These are phyloP conservation scores for Tolypeutes matacus DNA, from an alignment of 2,797 vertebrate genomes.

Conservation along the genomic window DNA sequence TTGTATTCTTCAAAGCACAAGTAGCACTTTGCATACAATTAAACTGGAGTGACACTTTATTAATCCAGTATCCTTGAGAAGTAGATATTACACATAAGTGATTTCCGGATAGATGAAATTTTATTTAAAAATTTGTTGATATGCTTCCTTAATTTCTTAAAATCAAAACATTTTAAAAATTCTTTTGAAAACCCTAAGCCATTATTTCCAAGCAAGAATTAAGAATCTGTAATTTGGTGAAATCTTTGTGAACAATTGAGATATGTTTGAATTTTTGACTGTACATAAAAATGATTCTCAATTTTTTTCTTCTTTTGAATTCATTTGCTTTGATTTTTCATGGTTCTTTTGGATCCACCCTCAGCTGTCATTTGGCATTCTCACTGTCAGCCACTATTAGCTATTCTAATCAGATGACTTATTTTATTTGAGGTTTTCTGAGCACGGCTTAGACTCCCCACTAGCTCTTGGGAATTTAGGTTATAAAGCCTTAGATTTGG, in stretches of 20 bases:
- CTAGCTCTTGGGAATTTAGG: background rate
- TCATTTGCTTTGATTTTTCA: background rate
- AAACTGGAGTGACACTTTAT: background rate
- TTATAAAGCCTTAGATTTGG: background rate
- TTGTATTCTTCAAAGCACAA: background rate
- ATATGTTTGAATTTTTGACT: background rate
- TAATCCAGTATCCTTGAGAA: background rate
- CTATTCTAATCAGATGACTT: background rate
- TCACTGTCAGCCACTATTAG: background rate
- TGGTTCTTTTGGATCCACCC: background rate
- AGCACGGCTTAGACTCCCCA: background rate
- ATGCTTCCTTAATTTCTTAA: background rate
- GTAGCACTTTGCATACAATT: background rate
- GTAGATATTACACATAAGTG: background rate
- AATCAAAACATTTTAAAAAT: background rate
- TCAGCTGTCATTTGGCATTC: background rate
- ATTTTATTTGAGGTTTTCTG: background rate
- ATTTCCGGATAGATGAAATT: conserved; percentile 18
- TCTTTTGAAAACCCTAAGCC: background rate
- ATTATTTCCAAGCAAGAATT: background rate
- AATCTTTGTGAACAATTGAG: conserved; percentile 10
- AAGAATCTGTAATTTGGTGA: conserved; percentile 20
- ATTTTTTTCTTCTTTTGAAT: conserved; percentile 16
- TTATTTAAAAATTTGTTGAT: conserved; percentile 26
- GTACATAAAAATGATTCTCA: background rate